Evolutionary conservation across 2,113 vertebrate genomes (phyloP), one percentile per base, ranked within the genome.

Genomic region (Maccullochella peelii): DNA sequence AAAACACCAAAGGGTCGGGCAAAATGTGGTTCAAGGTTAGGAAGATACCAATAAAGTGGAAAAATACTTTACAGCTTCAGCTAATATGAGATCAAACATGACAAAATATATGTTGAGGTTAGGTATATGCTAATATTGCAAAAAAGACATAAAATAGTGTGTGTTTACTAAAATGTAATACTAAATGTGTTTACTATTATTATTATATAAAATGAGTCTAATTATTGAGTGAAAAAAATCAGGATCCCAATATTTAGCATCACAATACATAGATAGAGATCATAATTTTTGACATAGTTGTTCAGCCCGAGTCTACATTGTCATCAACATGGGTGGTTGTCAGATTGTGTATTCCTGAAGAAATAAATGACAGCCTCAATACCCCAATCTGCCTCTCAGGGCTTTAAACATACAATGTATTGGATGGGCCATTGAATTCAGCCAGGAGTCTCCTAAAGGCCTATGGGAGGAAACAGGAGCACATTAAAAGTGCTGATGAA

Each of bases 401-500:
- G 71, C 80, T 89, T 71, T 62, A 69, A 76, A 77, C 84, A 67
- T 84, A 81, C 70, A 15, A 14, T 11, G 73, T 74, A 84, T 80
- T 80, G 72, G 82, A 76, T 73, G 88, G 84, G 66, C 84, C 85
- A 82, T 88, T 86, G 92, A 84, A 88, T 90, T 83, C 55, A 91
- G 78, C 59, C 85, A 73, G 86, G 62, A 86, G 86, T 78, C 83
- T 79, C 73, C 67, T 78, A 11, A 68, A 78, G 86, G 88, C 88
- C 91, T 58, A n/a, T 89, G 89, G 87, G 88, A 89, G 90, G 88
- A 86, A 85, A 85, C 81, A 67, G 88, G 86, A 90, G 79, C 85
- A 82, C 90, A 93, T 92, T 94, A 89, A 92, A 91, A 91, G 90
- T 84, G 83, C 89, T 88, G 91, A 92, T 93, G 91, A 94, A 92